Evolutionary conservation across 2,797 vertebrate species (phyloP).

Genomic region (Ptychobarbus kaznakovi): DNA sequence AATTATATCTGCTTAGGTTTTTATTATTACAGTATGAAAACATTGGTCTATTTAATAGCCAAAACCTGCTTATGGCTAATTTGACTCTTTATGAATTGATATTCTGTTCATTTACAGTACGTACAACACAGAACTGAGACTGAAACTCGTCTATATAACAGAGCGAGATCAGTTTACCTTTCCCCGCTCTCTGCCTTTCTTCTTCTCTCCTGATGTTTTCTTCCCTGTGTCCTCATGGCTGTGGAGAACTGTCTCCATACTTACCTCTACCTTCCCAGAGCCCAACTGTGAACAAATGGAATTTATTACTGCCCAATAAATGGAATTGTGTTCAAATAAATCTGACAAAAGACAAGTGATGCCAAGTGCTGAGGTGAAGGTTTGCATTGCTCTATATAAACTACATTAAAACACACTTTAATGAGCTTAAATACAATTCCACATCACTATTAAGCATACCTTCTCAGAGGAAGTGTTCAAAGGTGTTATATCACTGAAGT

Average conservation of each 20-base stretch:
- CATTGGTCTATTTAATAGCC: background rate
- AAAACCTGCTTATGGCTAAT: background rate
- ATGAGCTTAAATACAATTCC: background rate
- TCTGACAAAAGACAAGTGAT: background rate
- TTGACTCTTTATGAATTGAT: background rate
- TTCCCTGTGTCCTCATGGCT: conserved; percentile 69
- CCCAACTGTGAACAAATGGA: conserved; percentile 60
- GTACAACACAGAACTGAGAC: background rate
- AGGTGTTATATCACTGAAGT: conserved; percentile 52
- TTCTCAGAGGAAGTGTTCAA: conserved; percentile 64
- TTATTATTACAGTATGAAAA: background rate
- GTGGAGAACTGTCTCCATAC: conserved; percentile 67
- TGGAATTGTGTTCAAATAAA: background rate
- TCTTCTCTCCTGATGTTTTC: conserved; percentile 75
- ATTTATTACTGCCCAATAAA: background rate
- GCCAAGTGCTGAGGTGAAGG: no score
- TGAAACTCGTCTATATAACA: background rate
- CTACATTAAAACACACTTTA: background rate
- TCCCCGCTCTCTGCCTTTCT: conserved; percentile 74
- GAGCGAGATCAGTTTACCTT: conserved; percentile 70
- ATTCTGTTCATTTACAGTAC: conserved; percentile 1
- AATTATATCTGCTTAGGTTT: conserved; percentile 24
- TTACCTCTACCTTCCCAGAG: conserved; percentile 65
- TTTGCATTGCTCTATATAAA: background rate
- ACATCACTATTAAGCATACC: conserved; percentile 59